Evolutionary conservation across 1,140 invertebrate species (phyloP).

Genomic region (Chrysomallon squamiferum): DNA sequence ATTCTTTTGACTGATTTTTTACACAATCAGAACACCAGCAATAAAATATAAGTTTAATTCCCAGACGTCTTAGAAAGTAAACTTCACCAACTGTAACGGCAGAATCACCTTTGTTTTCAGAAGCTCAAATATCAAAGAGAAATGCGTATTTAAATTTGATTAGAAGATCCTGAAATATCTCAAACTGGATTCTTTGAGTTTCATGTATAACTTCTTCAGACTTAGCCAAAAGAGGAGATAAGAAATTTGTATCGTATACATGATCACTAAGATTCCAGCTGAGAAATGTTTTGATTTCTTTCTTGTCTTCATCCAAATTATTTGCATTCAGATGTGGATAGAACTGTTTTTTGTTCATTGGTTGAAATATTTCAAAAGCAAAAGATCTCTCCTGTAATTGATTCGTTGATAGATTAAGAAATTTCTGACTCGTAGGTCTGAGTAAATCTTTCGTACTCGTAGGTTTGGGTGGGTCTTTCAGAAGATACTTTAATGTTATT

Average conservation of each 20-base stretch:
- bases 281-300: neutral
- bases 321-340: too few relatives aligned
- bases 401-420: too few relatives aligned
- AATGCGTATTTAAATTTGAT: constrained; percentile 15
- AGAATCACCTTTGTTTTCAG: constrained; percentile 34
- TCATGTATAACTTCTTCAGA: constrained; percentile 16
- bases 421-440: too few relatives aligned
- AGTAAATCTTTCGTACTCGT: too few relatives aligned
- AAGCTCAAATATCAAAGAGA: constrained; percentile 21
- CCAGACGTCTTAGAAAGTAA: constrained; percentile 12
- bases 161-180: constrained; percentile 13
- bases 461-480: too few relatives aligned
- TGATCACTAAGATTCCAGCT: neutral
- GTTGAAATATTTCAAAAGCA: too few relatives aligned
- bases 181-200: constrained; percentile 19
- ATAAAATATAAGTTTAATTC: constrained; percentile 20
- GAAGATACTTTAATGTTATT: neutral
- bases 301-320: too few relatives aligned
- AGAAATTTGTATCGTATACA: constrained; percentile 8
- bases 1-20: neutral
- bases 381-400: too few relatives aligned
- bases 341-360: too few relatives aligned
- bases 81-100: constrained; percentile 28
- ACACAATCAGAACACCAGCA: constrained; percentile 10
- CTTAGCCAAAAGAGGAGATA: constrained; percentile 10